These are phyloP conservation scores for Tringa solitaria DNA, from an alignment of 2,113 vertebrate genomes.

Conservation along the genomic window DNA sequence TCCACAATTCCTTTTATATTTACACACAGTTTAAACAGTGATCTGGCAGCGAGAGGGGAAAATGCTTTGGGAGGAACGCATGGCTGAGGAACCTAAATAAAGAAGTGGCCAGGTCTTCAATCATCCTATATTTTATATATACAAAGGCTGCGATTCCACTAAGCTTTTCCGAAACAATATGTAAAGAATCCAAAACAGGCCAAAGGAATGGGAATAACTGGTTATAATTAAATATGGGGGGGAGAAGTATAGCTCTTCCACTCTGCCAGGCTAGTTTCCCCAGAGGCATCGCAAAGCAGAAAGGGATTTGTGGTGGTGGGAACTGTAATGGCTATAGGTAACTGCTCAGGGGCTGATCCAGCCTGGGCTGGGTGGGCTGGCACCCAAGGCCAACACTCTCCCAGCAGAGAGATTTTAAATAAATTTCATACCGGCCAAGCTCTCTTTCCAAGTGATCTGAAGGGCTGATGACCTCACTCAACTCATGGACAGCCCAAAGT, in stretches of 20 bases:
- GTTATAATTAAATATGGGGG: not conserved
- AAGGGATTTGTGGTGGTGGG: not conserved
- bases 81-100: slow-evolving; percentile 58
- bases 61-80: slow-evolving; percentile 39
- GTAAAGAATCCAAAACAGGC: slow-evolving; percentile 47
- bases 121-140: slow-evolving; percentile 65
- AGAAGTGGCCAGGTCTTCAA: slow-evolving; percentile 43
- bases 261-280: not conserved
- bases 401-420: not conserved
- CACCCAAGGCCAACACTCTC: not conserved
- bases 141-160: slow-evolving; percentile 47
- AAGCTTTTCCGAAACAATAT: slow-evolving; percentile 54
- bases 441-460: not conserved
- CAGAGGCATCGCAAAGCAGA: not conserved
- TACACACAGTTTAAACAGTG: slow-evolving; percentile 62
- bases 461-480: not conserved
- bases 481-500: not conserved
- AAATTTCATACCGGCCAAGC: not conserved
- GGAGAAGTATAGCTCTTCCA: not conserved
- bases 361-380: not conserved
- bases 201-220: not conserved
- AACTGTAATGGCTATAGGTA: not conserved
- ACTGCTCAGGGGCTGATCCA: not conserved
- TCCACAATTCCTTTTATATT: slow-evolving; percentile 28
- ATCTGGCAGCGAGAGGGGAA: slow-evolving; percentile 60